Evolutionary conservation across 2,888 invertebrate species (phyloP).

Genomic region (Ormyrus pomaceus): DNA sequence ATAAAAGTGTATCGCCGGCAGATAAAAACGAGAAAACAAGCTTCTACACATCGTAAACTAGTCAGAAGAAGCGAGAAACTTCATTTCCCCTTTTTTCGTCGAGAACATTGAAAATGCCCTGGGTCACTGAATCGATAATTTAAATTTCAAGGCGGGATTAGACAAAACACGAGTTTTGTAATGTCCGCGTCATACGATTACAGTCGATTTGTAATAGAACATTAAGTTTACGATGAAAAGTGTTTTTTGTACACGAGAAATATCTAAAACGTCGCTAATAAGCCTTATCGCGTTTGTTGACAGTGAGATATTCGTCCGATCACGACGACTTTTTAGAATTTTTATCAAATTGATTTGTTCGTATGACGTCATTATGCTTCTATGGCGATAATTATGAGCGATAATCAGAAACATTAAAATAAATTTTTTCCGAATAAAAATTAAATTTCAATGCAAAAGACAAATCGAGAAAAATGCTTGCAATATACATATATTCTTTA

Average conservation of each 20-base stretch:
- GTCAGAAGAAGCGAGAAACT: background rate
- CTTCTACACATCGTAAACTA: slow-evolving; percentile 1
- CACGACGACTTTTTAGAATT: slow-evolving; percentile 45
- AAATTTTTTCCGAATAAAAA: slow-evolving; percentile 5
- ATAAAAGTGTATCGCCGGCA: too few species aligned
- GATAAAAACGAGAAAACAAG: too few species aligned
- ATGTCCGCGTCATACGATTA: background rate
- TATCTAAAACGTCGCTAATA: slow-evolving; percentile 53
- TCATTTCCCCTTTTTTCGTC: slow-evolving; percentile 11
- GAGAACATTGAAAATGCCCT: slow-evolving; percentile 49
- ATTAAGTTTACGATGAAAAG: slow-evolving; percentile 15
- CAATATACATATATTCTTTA: background rate
- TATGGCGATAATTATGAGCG: slow-evolving; percentile 30
- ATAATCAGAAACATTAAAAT: slow-evolving; percentile 21
- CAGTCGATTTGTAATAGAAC: slow-evolving; percentile 27
- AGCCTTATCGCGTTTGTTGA: slow-evolving; percentile 50
- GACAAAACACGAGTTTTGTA: slow-evolving; percentile 52
- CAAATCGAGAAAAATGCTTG: background rate
- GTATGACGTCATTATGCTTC: slow-evolving; percentile 34
- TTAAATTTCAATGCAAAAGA: background rate
- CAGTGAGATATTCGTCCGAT: slow-evolving; percentile 39
- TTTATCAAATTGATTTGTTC: slow-evolving; percentile 46
- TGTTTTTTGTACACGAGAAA: slow-evolving; percentile 3
- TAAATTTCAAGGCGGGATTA: slow-evolving; percentile 38
- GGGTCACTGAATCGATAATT: slow-evolving; percentile 54